Evolutionary conservation across 2,888 invertebrate species (phyloP), one percentile per base, ranked within the genome.

Genomic region (Phaedon cochleariae): DNA sequence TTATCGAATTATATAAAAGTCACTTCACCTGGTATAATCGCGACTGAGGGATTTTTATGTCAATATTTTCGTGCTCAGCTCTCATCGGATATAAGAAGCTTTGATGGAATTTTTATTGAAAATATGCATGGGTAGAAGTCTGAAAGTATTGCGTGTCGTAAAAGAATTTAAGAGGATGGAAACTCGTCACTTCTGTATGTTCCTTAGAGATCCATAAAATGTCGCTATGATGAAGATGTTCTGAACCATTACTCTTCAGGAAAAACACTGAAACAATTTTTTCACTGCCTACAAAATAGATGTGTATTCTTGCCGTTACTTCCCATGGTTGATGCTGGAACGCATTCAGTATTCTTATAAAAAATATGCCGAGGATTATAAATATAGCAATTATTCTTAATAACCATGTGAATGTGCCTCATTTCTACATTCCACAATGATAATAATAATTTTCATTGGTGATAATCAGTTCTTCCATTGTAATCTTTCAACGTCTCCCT

Each of bases 31-130:
- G 21, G 41, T 21, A 55, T 55, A 55, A 55, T 55, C 21, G 22
- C 41, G 37, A 41, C 41, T 12, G 55, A 37, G 55, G 22, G 41
- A 22, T 55, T 55, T 41, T 21, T 55, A 55, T 37, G 55, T 41
- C 37, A 41, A 55, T 55, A 41, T 41, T 41, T 29, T 37, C 22
- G 41, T 37, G 41, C 22, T 20, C 21, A n/a, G 21, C 22, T 41
- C 55, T 37, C 22, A 15, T 55, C 55, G 55, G 34, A 55, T 15
- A 41, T 37, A 15, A 41, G 41, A 41, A 21, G 41, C 41, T 41
- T 41, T 37, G 21, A 1, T 21, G 41, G 55, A 55, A 55, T 55
- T 55, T 55, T 55, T 22, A 55, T 41, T 55, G 41, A 41, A 41
- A 55, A 55, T 55, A 55, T 55, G 41, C 31, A 53, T 7, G 21